A percentile compares a stretch with the other conserved stretches of the same genome.
These are phyloP conservation scores for Linepithema humile DNA, from an alignment of 1,140 invertebrate genomes.

Conservation along the genomic window DNA sequence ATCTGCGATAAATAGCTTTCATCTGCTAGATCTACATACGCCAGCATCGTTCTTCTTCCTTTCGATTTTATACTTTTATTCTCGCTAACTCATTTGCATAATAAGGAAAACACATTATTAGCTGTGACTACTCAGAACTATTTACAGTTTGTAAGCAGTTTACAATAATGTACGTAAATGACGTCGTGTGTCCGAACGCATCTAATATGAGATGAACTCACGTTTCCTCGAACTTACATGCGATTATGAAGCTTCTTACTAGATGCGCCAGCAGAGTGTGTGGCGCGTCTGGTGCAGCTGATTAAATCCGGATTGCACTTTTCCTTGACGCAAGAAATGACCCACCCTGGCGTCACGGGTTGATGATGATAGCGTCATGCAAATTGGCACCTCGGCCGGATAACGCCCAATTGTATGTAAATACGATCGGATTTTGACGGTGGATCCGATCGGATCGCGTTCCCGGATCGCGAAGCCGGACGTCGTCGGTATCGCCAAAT, in stretches of 20 bases:
- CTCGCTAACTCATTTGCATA: neutral
- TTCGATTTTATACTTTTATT: neutral
- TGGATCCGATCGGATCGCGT: conserved; percentile 48
- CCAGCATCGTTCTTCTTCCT: neutral
- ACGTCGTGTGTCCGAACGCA: neutral
- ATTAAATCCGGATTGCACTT: conserved; percentile 19
- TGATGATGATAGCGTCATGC: conserved; percentile 56
- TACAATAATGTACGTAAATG: neutral
- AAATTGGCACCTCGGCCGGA: conserved; percentile 65
- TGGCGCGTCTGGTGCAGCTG: neutral
- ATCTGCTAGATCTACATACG: neutral
- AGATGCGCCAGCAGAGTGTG: neutral
- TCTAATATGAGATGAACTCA: neutral
- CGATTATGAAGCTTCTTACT: conserved; percentile 17
- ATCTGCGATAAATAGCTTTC: neutral
- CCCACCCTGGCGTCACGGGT: neutral
- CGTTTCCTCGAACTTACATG: neutral
- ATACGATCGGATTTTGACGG: conserved; percentile 67
- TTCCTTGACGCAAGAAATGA: neutral
- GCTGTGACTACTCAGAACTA: neutral
- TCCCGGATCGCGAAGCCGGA: conserved; percentile 54
- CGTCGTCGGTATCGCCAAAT: conserved; percentile 33
- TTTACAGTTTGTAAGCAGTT: neutral
- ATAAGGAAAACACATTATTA: neutral
- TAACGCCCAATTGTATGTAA: conserved; percentile 71